Conservation (phyloP, 2,797 vertebrate genomes). For the Erethizon dorsatum region DNA sequence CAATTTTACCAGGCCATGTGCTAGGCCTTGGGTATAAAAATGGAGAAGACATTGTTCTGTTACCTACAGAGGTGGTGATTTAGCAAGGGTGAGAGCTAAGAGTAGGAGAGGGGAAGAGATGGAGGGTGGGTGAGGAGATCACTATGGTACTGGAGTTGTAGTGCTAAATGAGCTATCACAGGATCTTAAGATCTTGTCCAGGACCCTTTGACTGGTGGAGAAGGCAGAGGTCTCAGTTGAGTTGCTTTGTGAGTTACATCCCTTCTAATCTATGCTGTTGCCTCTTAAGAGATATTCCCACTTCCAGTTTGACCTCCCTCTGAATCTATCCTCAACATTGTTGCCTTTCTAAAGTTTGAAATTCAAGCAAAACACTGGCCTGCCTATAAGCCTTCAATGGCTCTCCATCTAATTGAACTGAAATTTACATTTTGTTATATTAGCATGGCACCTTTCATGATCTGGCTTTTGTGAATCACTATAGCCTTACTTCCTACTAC, state of each 20-base stretch:
- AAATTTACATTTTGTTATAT: slow-evolving; percentile 30
- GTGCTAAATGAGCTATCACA: background rate
- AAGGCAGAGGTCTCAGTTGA: background rate
- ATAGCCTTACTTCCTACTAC: background rate
- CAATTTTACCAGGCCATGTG: background rate
- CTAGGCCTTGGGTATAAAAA: background rate
- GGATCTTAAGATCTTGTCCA: background rate
- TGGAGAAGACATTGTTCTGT: background rate
- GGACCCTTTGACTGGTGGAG: background rate
- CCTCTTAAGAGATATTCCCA: background rate
- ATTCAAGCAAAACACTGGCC: background rate
- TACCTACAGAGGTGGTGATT: background rate
- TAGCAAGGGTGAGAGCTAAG: background rate
- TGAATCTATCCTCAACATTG: background rate
- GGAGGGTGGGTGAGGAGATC: background rate
- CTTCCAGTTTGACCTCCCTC: background rate
- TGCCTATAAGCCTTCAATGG: background rate
- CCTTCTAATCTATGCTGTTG: background rate
- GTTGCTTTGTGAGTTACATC: background rate
- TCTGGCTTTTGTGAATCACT: background rate
- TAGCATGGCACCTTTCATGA: background rate
- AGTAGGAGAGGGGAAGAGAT: background rate
- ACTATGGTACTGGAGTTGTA: background rate
- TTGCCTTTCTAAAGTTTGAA: slow-evolving; percentile 42
- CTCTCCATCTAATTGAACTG: background rate